phyloP scores from a whole-genome alignment of 2,888 invertebrate species.

The Campaea margaritaria region DNA sequence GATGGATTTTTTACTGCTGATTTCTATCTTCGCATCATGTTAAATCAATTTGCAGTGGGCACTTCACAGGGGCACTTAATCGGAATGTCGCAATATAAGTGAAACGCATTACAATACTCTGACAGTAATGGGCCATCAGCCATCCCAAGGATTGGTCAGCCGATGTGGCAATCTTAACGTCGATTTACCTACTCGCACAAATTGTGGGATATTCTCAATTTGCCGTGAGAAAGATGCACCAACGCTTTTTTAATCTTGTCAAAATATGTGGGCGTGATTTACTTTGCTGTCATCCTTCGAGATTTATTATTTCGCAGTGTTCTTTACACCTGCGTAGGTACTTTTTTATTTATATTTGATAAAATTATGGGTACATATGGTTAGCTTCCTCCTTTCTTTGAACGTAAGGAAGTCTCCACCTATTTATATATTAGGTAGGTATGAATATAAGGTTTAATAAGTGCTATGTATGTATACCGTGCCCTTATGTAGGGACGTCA shows the following conservation, averaged over 20 bases:
- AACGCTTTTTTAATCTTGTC: constrained; percentile 28
- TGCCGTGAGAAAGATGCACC: constrained; percentile 31
- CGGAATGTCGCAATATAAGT: constrained; percentile 44
- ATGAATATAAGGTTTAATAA: too few species aligned
- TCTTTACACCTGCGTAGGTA: neutral
- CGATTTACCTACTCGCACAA: constrained; percentile 40
- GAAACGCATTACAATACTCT: constrained; percentile 51
- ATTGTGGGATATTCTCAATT: constrained; percentile 34
- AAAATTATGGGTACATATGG: too few species aligned
- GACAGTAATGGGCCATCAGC: constrained; percentile 48
- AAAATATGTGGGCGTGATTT: constrained; percentile 26
- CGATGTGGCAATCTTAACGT: constrained; percentile 45
- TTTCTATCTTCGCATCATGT: constrained; percentile 46
- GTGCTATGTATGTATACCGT: too few species aligned
- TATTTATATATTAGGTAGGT: too few species aligned
- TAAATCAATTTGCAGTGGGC: constrained; percentile 48
- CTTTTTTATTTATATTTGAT: too few species aligned
- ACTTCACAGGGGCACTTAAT: constrained; percentile 32
- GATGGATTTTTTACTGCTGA: constrained; percentile 38
- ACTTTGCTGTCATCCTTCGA: constrained; percentile 24
- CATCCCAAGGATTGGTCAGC: constrained; percentile 45
- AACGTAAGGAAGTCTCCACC: too few species aligned
- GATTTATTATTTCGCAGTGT: constrained; percentile 9
- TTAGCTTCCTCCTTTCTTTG: too few species aligned
- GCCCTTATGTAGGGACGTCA: too few species aligned